Base-by-base conservation (phyloP, 2,797 vertebrate species). In the Anas acuta region DNA sequence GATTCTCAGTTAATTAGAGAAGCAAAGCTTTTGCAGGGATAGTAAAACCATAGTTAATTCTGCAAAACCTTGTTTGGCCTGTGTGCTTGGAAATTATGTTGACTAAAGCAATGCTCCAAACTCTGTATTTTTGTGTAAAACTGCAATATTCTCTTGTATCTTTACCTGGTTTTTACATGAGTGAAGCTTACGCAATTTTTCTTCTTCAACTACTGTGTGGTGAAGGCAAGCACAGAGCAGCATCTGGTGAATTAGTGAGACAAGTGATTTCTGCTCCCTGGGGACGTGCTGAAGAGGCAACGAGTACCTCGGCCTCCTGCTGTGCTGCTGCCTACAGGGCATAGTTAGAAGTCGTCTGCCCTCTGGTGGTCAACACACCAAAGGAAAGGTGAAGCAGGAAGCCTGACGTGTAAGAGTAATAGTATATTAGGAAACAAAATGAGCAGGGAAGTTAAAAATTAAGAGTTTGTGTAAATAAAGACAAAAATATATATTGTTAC, bases 321-420 rank as follows among this genome's bases (percentile, higher is more conserved):
- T 25, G 37, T 3, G 1, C 11, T 0, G 20, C 7, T 30, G 35
- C 30, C 4, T 35, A 7, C 19, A 28, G 26, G 20, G 4, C 57
- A 65, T 87, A 57, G 41, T 11, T 95, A 41, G 96, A 73, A 53
- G 25, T 65, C 39, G 86, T 89, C 79, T 93, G 97, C 97, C 98
- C 97, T 97, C 98, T 96, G 62, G 97, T 96, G 98, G 97, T 84
- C 4, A 11, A 2, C 39, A 0, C 28, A 6, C 37, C 37, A 7
- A 23, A 88, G 89, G 25, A 39, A 33, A 26, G 9, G 5, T 30
- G 80, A 25, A 74, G 66, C 82, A 10, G n/a, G 25, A 1, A 39
- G 8, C 67, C 45, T 13, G 74, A 54, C 6, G 0, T 14, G 0
- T 11, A 13, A 9, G 23, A 37, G 2, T 18, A 11, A 1, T 45